Percentiles rank a stretch among this genome's conserved stretches.
Evolutionary conservation across 2,797 vertebrate genomes (phyloP).

Genomic region (Apogon hyalosoma): DNA sequence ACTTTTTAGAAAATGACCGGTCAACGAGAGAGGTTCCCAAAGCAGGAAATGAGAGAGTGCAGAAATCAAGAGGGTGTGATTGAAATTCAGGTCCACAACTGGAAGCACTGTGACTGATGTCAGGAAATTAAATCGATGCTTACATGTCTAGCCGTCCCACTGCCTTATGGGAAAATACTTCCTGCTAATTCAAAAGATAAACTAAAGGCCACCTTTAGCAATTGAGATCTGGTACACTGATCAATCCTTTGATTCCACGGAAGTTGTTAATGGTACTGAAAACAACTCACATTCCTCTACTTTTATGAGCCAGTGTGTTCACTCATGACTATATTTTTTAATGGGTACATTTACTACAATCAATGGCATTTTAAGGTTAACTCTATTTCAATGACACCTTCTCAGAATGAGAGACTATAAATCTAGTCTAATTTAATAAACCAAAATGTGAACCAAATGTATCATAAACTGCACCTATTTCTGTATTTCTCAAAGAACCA

Average conservation of each 20-base stretch:
- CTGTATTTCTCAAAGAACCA: conserved; percentile 6
- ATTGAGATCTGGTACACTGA: conserved; percentile 24
- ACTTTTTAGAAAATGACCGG: conserved; percentile 32
- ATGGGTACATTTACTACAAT: conserved; percentile 24
- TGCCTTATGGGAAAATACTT: conserved; percentile 47
- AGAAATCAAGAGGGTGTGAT: conserved; percentile 59
- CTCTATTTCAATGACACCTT: conserved; percentile 23
- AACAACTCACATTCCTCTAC: no score
- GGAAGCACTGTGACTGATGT: conserved; percentile 45
- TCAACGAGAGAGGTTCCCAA: conserved; percentile 20
- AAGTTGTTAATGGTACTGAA: not conserved
- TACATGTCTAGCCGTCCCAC: conserved; percentile 21
- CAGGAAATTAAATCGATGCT: conserved; percentile 62
- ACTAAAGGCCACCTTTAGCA: conserved; percentile 55
- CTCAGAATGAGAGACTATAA: conserved; percentile 28
- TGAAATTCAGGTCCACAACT: conserved; percentile 52
- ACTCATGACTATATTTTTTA: conserved; percentile 17
- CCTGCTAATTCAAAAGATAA: conserved; percentile 45
- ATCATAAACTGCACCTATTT: no score
- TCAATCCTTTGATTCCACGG: conserved; percentile 29
- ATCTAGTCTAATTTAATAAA: not conserved
- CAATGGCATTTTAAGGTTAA: conserved; percentile 28
- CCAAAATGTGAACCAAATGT: no score
- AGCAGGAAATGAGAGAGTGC: conserved; percentile 34
- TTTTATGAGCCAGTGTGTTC: conserved; percentile 13